Conservation (phyloP, 2,113 vertebrate genomes). For the Calypte anna region DNA sequence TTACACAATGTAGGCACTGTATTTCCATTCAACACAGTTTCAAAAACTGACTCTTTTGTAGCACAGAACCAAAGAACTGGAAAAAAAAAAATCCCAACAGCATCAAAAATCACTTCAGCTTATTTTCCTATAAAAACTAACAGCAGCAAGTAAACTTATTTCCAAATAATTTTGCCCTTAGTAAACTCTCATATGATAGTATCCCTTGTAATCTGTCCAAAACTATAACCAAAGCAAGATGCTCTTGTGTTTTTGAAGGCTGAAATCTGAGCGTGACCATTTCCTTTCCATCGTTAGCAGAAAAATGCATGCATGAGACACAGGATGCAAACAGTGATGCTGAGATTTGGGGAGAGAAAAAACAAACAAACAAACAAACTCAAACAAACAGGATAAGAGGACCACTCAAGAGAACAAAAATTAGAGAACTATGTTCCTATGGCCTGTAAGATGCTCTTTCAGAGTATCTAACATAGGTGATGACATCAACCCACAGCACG, state of each 20-base stretch:
- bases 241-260: not conserved
- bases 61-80: not conserved
- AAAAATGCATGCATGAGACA: not conserved
- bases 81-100: not conserved
- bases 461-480: not conserved
- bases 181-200: not conserved
- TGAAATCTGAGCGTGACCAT: not conserved
- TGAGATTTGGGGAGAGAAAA: not conserved
- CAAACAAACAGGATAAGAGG: not conserved
- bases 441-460: not conserved
- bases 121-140: not conserved
- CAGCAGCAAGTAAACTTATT: not conserved
- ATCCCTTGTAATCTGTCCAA: not conserved
- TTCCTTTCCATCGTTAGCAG: not conserved
- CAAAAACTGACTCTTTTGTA: not conserved
- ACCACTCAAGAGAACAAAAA: not conserved
- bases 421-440: not conserved
- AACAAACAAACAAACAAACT: too few species aligned
- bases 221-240: slow-evolving; percentile 24
- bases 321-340: not conserved
- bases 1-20: not conserved
- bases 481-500: not conserved
- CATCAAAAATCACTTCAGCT: not conserved
- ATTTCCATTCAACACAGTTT: not conserved
- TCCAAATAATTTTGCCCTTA: not conserved